A percentile compares a stretch with the other conserved stretches of the same genome.
Evolutionary conservation across 2,888 invertebrate species (phyloP).

Genomic region (Odontocerum albicorne): DNA sequence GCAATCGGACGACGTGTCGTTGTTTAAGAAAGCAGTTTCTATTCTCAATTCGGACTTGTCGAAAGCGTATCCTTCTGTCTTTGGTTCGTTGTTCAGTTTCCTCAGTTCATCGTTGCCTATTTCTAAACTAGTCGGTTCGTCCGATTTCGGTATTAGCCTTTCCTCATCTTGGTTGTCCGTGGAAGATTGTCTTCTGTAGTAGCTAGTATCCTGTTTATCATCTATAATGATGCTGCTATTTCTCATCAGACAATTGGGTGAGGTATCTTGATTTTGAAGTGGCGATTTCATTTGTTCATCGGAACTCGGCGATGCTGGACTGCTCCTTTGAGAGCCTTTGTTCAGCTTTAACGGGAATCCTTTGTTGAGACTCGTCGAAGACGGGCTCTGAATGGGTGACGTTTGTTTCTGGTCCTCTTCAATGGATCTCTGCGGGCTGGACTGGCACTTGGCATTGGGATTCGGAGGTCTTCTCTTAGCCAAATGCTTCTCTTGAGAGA

Average conservation of each 20-base stretch:
- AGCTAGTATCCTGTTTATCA: constrained; percentile 36
- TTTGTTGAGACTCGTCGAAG: constrained; percentile 23
- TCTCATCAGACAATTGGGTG: constrained; percentile 4
- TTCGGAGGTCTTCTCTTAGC: constrained; percentile 42
- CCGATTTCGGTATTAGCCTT: constrained; percentile 44
- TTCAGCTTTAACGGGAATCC: constrained; percentile 20
- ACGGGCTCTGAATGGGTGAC: constrained; percentile 29
- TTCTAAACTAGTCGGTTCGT: constrained; percentile 31
- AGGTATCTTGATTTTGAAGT: background rate
- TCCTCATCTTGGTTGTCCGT: constrained; percentile 55
- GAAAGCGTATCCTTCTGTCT: constrained; percentile 30
- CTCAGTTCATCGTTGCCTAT: constrained; percentile 27
- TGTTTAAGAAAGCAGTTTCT: constrained; percentile 41
- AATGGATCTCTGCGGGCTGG: constrained; percentile 8
- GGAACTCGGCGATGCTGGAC: constrained; percentile 21
- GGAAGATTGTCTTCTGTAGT: constrained; percentile 49
- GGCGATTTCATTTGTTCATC: constrained; percentile 12
- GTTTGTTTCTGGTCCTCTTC: constrained; percentile 14
- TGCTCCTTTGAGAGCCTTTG: constrained; percentile 18
- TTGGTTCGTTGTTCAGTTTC: constrained; percentile 31
- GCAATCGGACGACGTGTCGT: background rate
- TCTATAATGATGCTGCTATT: constrained; percentile 9
- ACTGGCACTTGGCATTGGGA: background rate
- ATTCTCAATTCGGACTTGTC: constrained; percentile 40
- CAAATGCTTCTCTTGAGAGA: constrained; percentile 53